Percentiles rank a stretch among this genome's conserved stretches.
Evolutionary conservation across 2,888 invertebrate genomes (phyloP).

Genomic region (Eulithis prunata): DNA sequence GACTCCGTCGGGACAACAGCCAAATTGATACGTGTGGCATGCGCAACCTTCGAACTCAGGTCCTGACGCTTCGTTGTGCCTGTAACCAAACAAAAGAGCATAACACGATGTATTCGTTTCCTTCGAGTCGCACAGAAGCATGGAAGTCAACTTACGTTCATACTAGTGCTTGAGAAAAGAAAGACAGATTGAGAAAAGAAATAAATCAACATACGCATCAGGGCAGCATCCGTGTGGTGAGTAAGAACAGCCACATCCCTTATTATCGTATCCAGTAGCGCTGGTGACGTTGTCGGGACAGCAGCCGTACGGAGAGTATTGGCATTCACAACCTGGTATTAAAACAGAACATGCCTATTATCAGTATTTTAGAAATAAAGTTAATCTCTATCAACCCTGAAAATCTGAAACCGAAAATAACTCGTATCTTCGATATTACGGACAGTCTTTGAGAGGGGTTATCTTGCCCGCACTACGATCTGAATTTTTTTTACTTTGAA

Average conservation of each 20-base stretch:
- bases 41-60: constrained; percentile 92
- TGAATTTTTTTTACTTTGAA: too few species aligned
- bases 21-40: constrained; percentile 94
- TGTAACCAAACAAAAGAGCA: constrained; percentile 38
- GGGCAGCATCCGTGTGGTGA: constrained; percentile 92
- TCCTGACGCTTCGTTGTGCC: constrained; percentile 89
- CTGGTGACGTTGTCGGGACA: constrained; percentile 93
- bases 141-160: neutral
- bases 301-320: constrained; percentile 90
- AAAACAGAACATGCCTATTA: neutral
- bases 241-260: constrained; percentile 93
- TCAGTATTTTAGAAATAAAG: neutral
- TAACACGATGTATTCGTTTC: neutral
- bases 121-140: neutral
- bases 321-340: constrained; percentile 90
- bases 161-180: too few species aligned
- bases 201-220: constrained; percentile 81
- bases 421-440: too few species aligned
- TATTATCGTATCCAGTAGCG: constrained; percentile 90
- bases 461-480: too few species aligned
- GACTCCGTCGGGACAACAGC: constrained; percentile 94
- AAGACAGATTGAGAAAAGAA: neutral
- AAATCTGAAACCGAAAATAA: too few species aligned
- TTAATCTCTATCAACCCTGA: too few species aligned
- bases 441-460: too few species aligned